Evolutionary conservation across 2,797 vertebrate genomes (phyloP), one percentile per base, ranked within the genome.

Genomic region (Dermochelys coriacea): DNA sequence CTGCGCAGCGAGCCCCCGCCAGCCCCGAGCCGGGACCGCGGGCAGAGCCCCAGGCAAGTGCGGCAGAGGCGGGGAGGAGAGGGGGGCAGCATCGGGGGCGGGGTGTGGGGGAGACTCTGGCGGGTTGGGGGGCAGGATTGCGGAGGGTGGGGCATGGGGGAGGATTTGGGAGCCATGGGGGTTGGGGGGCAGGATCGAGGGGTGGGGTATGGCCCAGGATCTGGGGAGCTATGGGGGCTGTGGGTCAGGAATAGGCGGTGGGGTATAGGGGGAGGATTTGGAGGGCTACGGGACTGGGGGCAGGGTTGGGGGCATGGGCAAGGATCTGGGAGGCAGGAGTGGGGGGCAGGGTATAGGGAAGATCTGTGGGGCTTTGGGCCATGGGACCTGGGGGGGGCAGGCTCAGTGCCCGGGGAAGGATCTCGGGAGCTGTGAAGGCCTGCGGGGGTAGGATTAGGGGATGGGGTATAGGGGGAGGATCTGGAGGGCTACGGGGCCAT

Each of bases 371-470:
- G 50, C 29, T 18, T 47, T 11, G 59, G 2, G 21, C 64, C 54
- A 83, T 64, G 88, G 12, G 3, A 50, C 6, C 0, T 0, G 4
- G 12, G n/a, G 12, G n/a, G 37, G 64, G 21, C 37, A 1, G 31
- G 21, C 45, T 1, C 0, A 23, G 12, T 18, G 2, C 29, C 12
- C 19, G 85, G 31, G 14, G 50, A 86, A 14, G 15, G 31, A 34
- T 34, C 59, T 61, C 31, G 59, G 57, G 31, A 16, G 29, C 14
- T 61, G 4, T 15, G 59, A 57, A 14, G 59, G 16, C 6, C 12
- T 14, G 29, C 23, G 31, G 19, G 34, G 14, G 14, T 16, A 41
- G 49, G 31, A 21, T 59, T 11, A 12, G 57, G 29, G 57, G 27
- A 12, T 31, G 27, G 29, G 12, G 29, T 29, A 11, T 34, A 15